Evolutionary conservation across 2,888 invertebrate genomes (phyloP).

Genomic region (Drosophila pseudotakahashii): DNA sequence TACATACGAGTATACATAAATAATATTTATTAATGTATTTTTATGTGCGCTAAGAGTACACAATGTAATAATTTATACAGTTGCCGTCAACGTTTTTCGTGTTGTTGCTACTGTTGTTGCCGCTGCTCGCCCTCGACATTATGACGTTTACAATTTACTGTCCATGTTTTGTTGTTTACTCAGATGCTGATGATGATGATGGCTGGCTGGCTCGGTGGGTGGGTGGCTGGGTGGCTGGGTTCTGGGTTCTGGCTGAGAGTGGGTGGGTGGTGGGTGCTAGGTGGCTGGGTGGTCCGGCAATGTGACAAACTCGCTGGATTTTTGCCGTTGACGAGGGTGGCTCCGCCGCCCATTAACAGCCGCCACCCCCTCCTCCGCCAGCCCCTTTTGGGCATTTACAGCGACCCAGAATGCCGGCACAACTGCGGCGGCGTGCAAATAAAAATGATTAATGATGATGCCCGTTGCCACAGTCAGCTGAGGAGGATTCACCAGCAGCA

Average conservation of each 20-base stretch:
- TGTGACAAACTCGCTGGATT: slow-evolving; percentile 73
- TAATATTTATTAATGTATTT: slow-evolving; percentile 82
- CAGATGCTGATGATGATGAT: slow-evolving; percentile 64
- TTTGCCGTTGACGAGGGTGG: slow-evolving; percentile 70
- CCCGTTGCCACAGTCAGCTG: slow-evolving; percentile 66
- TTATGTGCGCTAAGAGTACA: slow-evolving; percentile 81
- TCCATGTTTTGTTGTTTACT: slow-evolving; percentile 77
- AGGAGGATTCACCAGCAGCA: slow-evolving; percentile 53
- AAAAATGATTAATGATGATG: slow-evolving; percentile 82
- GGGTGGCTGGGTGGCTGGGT: slow-evolving; percentile 36
- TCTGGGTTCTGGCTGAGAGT: neutral
- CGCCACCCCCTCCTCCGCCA: neutral
- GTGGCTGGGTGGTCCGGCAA: slow-evolving; percentile 46
- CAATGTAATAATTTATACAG: slow-evolving; percentile 80
- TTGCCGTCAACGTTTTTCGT: slow-evolving; percentile 64
- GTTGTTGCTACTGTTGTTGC: slow-evolving; percentile 37
- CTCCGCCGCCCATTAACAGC: slow-evolving; percentile 43
- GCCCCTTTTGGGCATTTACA: slow-evolving; percentile 64
- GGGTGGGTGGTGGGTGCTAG: slow-evolving; percentile 43
- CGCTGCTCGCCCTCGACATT: slow-evolving; percentile 57
- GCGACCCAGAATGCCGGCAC: slow-evolving; percentile 69
- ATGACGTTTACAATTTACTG: slow-evolving; percentile 80
- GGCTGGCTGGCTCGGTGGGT: slow-evolving; percentile 55
- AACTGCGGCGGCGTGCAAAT: slow-evolving; percentile 81
- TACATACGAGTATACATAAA: slow-evolving; percentile 72